Evolutionary conservation across 2,888 invertebrate genomes (phyloP).

Genomic region (Hydraecia micacea): DNA sequence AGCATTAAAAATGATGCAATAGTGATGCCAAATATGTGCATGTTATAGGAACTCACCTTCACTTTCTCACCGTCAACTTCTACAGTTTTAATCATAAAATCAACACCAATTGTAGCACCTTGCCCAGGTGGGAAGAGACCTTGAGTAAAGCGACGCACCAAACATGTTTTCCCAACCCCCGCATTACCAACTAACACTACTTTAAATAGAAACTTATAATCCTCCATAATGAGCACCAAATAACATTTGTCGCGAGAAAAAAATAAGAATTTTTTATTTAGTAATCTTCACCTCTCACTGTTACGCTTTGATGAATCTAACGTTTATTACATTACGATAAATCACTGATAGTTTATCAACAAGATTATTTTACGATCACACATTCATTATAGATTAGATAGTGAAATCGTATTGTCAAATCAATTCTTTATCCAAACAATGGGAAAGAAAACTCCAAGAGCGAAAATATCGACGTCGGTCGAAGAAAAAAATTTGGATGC

Average conservation of each 20-base stretch:
- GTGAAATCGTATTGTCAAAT: conserved; percentile 64
- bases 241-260: conserved; percentile 80
- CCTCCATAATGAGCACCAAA: conserved; percentile 94
- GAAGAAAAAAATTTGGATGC: conserved; percentile 50
- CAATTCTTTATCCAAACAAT: conserved; percentile 71
- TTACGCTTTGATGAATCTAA: conserved; percentile 84
- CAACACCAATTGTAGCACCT: conserved; percentile 99
- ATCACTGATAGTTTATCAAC: conserved; percentile 73
- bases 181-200: conserved; percentile 99
- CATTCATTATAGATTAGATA: conserved; percentile 80
- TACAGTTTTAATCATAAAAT: conserved; percentile 99
- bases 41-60: conserved; percentile 91
- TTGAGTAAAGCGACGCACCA: conserved; percentile 99
- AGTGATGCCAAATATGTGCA: conserved; percentile 68
- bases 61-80: conserved; percentile 99
- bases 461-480: conserved; percentile 71
- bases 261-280: conserved; percentile 59
- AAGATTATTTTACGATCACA: conserved; percentile 80
- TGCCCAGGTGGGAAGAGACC: conserved; percentile 99
- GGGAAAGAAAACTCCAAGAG: conserved; percentile 61
- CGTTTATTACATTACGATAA: conserved; percentile 76
- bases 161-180: conserved; percentile 99
- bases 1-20: conserved; percentile 72
- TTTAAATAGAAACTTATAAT: conserved; percentile 99
- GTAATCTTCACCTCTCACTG: conserved; percentile 74